Percentiles rank a stretch among this genome's conserved stretches.
Evolutionary conservation across 2,797 vertebrate genomes (phyloP).

Genomic region (Zalophus californianus): DNA sequence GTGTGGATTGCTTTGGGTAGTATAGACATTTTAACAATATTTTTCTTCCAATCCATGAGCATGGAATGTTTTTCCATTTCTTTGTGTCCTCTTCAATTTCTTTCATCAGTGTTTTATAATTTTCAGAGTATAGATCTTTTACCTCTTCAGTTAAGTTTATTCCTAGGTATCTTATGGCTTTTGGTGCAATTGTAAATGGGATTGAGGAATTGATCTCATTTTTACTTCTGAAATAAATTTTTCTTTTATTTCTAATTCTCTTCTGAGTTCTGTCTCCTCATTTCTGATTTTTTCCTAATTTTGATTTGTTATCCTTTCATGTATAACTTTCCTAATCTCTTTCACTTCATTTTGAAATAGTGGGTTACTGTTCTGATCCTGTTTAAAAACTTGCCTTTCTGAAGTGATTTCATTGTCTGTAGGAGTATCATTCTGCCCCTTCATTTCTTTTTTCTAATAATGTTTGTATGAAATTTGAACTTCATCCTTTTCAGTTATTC

Average conservation of each 20-base stretch:
- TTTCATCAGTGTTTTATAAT: background rate
- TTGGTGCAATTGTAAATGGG: background rate
- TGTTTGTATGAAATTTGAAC: background rate
- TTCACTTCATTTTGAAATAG: slow-evolving; percentile 19
- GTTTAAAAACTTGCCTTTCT: background rate
- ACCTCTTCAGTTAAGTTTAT: background rate
- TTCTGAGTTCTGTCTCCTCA: background rate
- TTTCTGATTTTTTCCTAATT: background rate
- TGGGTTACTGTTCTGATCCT: background rate
- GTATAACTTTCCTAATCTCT: background rate
- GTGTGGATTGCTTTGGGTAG: too few species aligned
- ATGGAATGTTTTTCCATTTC: too few species aligned
- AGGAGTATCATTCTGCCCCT: background rate
- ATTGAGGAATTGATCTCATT: background rate
- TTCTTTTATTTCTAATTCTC: slow-evolving; percentile 3
- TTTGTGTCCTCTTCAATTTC: background rate
- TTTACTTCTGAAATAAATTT: background rate
- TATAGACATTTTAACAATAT: too few species aligned
- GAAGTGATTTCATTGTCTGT: background rate
- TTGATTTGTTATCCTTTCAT: background rate
- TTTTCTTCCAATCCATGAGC: too few species aligned
- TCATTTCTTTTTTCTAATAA: slow-evolving; percentile 11
- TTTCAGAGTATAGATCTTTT: background rate
- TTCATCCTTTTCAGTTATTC: background rate
- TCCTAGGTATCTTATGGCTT: background rate